Evolutionary conservation across 37 sponge, comb jelly and placozoan species (phyloP), one percentile per base, ranked within the genome.

Genomic region (Ephydatia muelleri): DNA sequence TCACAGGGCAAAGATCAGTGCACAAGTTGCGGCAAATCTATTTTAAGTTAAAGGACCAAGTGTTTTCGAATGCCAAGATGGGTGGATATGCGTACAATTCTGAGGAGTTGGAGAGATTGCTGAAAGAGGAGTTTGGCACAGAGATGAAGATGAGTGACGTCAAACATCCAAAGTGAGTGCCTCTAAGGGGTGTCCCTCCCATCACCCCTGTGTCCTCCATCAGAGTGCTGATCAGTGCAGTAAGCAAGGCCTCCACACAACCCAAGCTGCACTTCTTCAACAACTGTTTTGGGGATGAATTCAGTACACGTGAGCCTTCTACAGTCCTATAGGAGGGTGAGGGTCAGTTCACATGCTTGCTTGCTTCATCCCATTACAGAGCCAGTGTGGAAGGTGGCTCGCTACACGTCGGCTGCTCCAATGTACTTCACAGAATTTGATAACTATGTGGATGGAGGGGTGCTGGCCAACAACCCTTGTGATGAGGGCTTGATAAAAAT

Each of bases 371-470:
- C 6, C 5, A 36, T 43, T 80, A 43, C 38, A 90, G 90, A 84
- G 65, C 37, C 25, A 2, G 40, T 91, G 26, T 91, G 91, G 91
- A 86, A 86, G 73, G 91, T 86, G 36, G 91, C 80, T 19, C 73
- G 91, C 48, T 82, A 78, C 79, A 91, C 91, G 2, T 68, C 77
- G 22, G 91, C 91, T 43, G 6, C 8, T 43, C 47, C 47, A 43
- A 43, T 43, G 47, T 43, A 43, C 47, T 43, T 43, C 47, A 87
- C 65, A 19, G 81, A 86, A 36, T 80, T 72, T 78, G 87, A 83
- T 25, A 70, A 87, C 69, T 91, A 79, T 64, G 80, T 91, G 64
- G 91, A 91, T 83, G 91, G 91, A 23, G 91, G 91, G 28, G 65
- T 91, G 0, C 35, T 71, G 64, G 91, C 91, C 49, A 91, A 91